These are phyloP conservation scores for Loris lydekkerianus DNA, from an alignment of 2,797 vertebrate genomes.

Conservation along the genomic window DNA sequence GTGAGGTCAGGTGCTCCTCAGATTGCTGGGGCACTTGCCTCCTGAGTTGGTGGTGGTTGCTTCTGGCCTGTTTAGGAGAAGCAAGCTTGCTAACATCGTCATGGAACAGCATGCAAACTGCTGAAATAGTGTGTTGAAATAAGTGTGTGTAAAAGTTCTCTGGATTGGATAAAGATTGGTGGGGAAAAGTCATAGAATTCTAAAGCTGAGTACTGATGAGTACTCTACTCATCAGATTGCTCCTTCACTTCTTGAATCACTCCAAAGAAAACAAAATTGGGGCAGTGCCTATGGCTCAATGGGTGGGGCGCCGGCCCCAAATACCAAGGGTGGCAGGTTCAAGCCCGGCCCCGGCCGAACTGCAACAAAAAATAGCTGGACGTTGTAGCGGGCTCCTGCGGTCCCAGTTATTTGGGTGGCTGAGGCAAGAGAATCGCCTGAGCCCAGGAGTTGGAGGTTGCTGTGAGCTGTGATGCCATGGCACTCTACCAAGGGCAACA, in stretches of 20 bases:
- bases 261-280: background rate
- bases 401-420: too few relatives aligned
- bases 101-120: background rate
- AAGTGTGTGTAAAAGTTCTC: background rate
- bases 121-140: background rate
- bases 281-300: too few relatives aligned
- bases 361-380: too few relatives aligned
- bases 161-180: background rate
- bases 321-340: too few relatives aligned
- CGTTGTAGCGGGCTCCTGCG: too few relatives aligned
- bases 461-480: too few relatives aligned
- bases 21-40: background rate
- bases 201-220: background rate
- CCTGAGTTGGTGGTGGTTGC: background rate
- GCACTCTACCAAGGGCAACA: too few relatives aligned
- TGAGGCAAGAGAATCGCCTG: too few relatives aligned
- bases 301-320: too few relatives aligned
- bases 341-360: too few relatives aligned
- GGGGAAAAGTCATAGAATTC: background rate
- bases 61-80: background rate
- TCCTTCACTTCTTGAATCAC: background rate
- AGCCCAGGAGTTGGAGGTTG: too few relatives aligned
- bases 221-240: accelerated
- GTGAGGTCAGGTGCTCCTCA: accelerated
- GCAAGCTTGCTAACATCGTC: background rate